Conservation (phyloP, 1,140 invertebrate species). For the Eupristina koningsbergeri region DNA sequence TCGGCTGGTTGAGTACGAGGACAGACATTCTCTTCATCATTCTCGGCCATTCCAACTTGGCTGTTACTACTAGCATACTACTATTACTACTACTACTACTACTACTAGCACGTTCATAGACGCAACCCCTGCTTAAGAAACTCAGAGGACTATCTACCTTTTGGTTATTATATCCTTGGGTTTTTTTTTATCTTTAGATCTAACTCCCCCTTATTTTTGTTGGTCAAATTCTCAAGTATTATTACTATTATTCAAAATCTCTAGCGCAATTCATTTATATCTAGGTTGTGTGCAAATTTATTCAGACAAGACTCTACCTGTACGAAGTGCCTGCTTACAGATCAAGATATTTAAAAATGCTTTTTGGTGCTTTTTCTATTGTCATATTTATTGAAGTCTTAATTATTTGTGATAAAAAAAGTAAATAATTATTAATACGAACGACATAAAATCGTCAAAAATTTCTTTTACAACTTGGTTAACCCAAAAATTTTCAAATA, state of each 20-base stretch:
- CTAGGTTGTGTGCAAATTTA: not conserved
- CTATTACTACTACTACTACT: too few relatives aligned
- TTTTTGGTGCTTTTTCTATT: not conserved
- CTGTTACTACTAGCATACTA: slow-evolving; percentile 5
- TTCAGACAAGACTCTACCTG: too few relatives aligned
- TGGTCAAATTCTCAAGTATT: not conserved
- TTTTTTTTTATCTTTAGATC: not conserved
- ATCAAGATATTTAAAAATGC: not conserved
- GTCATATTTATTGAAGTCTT: not conserved
- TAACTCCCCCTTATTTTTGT: not conserved
- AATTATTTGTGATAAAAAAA: too few relatives aligned
- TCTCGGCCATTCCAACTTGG: not conserved
- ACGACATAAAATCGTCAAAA: too few relatives aligned
- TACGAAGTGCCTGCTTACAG: not conserved
- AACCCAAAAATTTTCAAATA: too few relatives aligned
- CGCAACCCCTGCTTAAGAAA: slow-evolving; percentile 24
- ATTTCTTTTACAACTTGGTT: too few relatives aligned
- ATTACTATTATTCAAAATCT: not conserved
- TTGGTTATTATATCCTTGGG: not conserved
- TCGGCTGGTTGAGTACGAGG: not conserved
- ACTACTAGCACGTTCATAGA: too few relatives aligned
- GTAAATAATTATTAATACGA: too few relatives aligned
- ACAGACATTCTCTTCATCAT: slow-evolving; percentile 16
- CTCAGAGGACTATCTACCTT: not conserved
- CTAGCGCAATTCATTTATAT: not conserved